Evolutionary conservation across 2,113 vertebrate species (phyloP), one percentile per base, ranked within the genome.

Genomic region (Pelmatolapia mariae): DNA sequence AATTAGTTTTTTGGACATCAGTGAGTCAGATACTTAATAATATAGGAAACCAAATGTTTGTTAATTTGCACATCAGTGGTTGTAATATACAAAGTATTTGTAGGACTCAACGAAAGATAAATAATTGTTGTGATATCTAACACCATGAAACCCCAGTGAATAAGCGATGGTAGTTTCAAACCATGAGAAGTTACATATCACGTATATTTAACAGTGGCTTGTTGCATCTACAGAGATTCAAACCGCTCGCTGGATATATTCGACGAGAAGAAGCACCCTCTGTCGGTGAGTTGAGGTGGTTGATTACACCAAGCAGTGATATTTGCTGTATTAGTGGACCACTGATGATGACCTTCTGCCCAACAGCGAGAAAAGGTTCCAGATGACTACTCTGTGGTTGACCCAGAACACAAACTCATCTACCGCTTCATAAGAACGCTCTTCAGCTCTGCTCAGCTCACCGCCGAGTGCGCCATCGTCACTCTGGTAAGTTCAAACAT

Each of bases 401-500:
- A 99, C 95, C 99, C 99, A 0, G 99, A 99, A 93, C 98, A 99
- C 96, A 99, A 99, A 91, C 98, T 99, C 93, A 99, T 99, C 93
- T 99, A 99, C 95, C 98, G 98, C 88, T 99, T 99, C 80, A 98
- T 99, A 68, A 97, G 99, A 50, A 99, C 98, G 1, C 97, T 99
- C 66, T 99, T 99, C 96, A 99, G 98, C 98, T 95, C 97, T 63
- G 99, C 99, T 54, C 99, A 99, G 95, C 97, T 99, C 94, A 99
- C 98, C 2, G 98, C 98, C 10, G 99, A 99, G 96, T 99, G 99
- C 91, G 99, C 99, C 96, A 98, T 99, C 89, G 98, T 99, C 92
- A 99, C 99, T 78, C 96, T 99, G 98, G 98, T 99, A 87, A 96
- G 97, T 84, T 93, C 2, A 26, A 9, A 16, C 71, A 18, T 3